Percentiles rank a stretch among this genome's conserved stretches.
These are phyloP conservation scores for Pelobates cultripes DNA, from an alignment of 2,797 vertebrate species.

Conservation along the genomic window DNA sequence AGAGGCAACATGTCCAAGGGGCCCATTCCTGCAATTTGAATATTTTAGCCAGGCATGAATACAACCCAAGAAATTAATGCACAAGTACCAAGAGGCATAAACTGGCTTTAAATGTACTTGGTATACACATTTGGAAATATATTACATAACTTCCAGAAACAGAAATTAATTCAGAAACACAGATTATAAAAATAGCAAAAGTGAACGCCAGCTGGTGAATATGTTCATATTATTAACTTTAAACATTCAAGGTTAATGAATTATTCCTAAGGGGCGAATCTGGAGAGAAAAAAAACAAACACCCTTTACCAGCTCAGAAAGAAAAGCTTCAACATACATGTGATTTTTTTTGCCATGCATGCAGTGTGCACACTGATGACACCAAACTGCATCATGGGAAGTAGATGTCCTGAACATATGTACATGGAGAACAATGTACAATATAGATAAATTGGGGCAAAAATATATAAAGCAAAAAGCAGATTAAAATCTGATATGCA, in stretches of 20 bases:
- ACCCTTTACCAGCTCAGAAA: too few relatives aligned
- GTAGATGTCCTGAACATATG: too few relatives aligned
- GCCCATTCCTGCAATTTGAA: background rate
- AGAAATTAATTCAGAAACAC: conserved; percentile 39
- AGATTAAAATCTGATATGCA: too few relatives aligned
- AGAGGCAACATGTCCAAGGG: background rate
- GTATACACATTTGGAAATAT: too few relatives aligned
- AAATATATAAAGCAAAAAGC: too few relatives aligned
- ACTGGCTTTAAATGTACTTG: background rate
- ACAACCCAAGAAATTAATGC: background rate
- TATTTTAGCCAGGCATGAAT: background rate
- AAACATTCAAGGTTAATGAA: conserved; percentile 19
- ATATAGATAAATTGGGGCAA: too few relatives aligned
- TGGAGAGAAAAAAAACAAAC: background rate
- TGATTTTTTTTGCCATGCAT: too few relatives aligned
- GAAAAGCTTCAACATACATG: too few relatives aligned
- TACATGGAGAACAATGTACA: too few relatives aligned
- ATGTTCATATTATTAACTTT: conserved; percentile 20
- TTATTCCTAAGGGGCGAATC: conserved; percentile 4
- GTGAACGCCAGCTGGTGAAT: conserved; percentile 18
- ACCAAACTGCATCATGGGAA: too few relatives aligned
- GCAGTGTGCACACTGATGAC: too few relatives aligned
- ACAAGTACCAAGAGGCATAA: background rate
- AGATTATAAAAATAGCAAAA: conserved; percentile 49
- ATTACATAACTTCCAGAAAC: too few relatives aligned